These are phyloP conservation scores for Siniperca undulata DNA, from an alignment of 2,797 vertebrate species.

Conservation along the genomic window DNA sequence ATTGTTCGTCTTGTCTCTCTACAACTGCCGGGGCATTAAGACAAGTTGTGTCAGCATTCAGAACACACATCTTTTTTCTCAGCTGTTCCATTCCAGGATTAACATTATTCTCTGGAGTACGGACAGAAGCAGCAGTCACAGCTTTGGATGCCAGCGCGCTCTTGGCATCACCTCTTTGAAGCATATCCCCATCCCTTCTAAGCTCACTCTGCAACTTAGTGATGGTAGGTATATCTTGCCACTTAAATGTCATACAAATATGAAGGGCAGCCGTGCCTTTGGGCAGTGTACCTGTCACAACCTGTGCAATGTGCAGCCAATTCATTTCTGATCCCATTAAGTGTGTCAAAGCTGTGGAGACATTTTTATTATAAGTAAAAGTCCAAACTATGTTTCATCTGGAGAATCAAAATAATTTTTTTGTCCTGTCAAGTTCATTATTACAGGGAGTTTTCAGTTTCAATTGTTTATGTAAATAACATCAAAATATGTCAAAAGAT, in stretches of 20 bases:
- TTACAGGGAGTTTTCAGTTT: no score
- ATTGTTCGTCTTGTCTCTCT: background rate
- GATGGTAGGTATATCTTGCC: background rate
- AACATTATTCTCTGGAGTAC: background rate
- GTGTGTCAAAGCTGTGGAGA: background rate
- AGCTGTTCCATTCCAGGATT: background rate
- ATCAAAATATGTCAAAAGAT: no score
- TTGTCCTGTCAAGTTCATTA: no score
- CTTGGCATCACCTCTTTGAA: conserved; percentile 18
- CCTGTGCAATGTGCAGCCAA: conserved; percentile 22
- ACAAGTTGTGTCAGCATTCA: conserved; percentile 1
- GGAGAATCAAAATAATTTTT: no score
- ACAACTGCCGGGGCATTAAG: background rate
- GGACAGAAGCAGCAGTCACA: background rate
- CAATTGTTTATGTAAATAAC: no score
- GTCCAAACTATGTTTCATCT: no score
- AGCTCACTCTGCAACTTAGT: conserved; percentile 1
- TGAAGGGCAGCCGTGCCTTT: conserved; percentile 21
- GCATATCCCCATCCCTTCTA: background rate
- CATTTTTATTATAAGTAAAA: no score
- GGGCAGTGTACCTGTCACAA: conserved; percentile 25
- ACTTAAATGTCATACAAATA: conserved; percentile 22
- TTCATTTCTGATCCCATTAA: conserved; percentile 38
- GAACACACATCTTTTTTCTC: background rate
- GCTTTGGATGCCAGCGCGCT: background rate